These are phyloP conservation scores for Quadroppia sp. DNA, from an alignment of 2,888 invertebrate genomes.

Conservation along the genomic window DNA sequence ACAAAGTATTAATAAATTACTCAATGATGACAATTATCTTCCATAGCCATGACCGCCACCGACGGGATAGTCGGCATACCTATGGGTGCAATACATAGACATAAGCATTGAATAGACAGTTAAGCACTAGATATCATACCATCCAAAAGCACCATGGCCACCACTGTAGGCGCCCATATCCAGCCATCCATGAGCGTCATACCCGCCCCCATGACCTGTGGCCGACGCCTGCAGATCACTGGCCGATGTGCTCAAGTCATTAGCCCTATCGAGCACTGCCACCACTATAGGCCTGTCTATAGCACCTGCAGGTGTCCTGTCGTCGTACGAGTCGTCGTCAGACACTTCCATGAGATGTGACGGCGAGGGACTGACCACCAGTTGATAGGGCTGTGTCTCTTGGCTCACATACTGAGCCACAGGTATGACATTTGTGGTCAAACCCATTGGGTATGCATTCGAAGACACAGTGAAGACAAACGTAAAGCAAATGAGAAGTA, in stretches of 20 bases:
- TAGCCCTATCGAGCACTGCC: background rate
- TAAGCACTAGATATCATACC: constrained; percentile 41
- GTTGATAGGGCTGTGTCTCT: background rate
- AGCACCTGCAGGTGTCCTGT: background rate
- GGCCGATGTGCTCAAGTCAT: background rate
- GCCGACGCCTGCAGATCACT: constrained; percentile 21
- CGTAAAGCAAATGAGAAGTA: background rate
- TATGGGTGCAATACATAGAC: background rate
- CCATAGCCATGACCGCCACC: background rate
- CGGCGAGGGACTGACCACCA: background rate
- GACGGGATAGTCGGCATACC: background rate
- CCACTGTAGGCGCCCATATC: constrained; percentile 48
- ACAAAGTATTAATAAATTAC: no score
- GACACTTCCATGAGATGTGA: background rate
- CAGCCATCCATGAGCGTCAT: constrained; percentile 37
- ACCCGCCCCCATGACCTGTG: background rate
- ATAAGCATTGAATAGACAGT: background rate
- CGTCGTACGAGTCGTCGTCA: constrained; percentile 14
- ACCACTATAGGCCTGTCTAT: background rate
- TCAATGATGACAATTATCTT: no score
- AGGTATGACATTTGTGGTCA: background rate
- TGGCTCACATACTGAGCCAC: background rate
- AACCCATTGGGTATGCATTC: background rate
- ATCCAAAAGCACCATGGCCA: constrained; percentile 47
- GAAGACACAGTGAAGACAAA: background rate